A percentile compares a stretch with the other conserved stretches of the same genome.
phyloP scores from a whole-genome alignment of 2,888 invertebrate species.

The Osedax fenrisi region DNA sequence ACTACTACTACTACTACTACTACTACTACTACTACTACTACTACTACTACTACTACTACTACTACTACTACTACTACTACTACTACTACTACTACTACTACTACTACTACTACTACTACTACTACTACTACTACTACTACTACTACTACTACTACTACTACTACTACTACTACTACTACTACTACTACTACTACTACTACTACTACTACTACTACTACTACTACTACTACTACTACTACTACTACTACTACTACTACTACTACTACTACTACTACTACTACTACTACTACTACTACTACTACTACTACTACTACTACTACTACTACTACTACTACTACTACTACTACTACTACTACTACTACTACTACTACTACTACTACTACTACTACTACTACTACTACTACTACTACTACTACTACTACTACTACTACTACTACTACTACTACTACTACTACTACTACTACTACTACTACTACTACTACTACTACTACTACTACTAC shows the following conservation, averaged over 20 bases:
- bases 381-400: constrained; percentile 21
- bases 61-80: no score
- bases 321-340: constrained; percentile 25
- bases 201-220: background rate
- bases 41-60: no score
- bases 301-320: constrained; percentile 18
- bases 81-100: no score
- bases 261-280: constrained; percentile 17
- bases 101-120: no score
- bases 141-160: no score
- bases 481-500: background rate
- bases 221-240: constrained; percentile 12
- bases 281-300: constrained; percentile 7
- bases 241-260: constrained; percentile 15
- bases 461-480: background rate
- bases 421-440: constrained; percentile 7
- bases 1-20: no score
- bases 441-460: constrained; percentile 10
- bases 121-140: no score
- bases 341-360: constrained; percentile 21
- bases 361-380: constrained; percentile 22
- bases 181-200: no score
- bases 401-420: constrained; percentile 18
- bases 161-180: no score
- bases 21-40: no score